These are phyloP conservation scores for Drepana falcataria DNA, from an alignment of 2,888 invertebrate species.

Conservation along the genomic window DNA sequence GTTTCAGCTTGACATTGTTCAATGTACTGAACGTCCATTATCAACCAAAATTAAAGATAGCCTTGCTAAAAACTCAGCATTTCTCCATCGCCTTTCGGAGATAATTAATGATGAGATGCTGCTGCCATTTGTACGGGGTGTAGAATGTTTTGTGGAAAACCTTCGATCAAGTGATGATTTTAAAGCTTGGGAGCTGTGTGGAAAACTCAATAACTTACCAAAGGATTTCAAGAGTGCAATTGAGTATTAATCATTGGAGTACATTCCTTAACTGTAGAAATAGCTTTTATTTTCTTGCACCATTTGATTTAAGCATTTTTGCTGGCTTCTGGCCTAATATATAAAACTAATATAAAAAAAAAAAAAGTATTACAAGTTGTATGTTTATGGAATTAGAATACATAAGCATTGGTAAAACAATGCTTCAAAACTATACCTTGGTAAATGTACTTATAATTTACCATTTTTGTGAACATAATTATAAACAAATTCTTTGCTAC, in stretches of 20 bases:
- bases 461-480: slow-evolving; percentile 3
- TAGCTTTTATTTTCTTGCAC: slow-evolving; percentile 27
- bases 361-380: slow-evolving; percentile 13
- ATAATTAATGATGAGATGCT: slow-evolving; percentile 65
- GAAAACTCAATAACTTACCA: slow-evolving; percentile 62
- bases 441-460: slow-evolving; percentile 10
- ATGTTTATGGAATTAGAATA: slow-evolving; percentile 14
- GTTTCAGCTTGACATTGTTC: slow-evolving; percentile 60
- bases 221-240: slow-evolving; percentile 70
- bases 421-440: too few relatives aligned
- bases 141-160: slow-evolving; percentile 64
- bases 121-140: slow-evolving; percentile 64
- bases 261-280: slow-evolving; percentile 48
- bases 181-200: slow-evolving; percentile 69
- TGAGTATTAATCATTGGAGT: slow-evolving; percentile 51
- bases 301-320: slow-evolving; percentile 17
- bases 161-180: slow-evolving; percentile 66
- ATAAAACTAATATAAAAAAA: too few relatives aligned
- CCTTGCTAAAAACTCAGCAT: slow-evolving; percentile 65
- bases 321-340: slow-evolving; percentile 9
- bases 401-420: slow-evolving; percentile 1
- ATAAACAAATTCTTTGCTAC: slow-evolving; percentile 13
- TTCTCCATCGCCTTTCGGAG: slow-evolving; percentile 65
- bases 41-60: slow-evolving; percentile 57
- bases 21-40: slow-evolving; percentile 66